Conservation (phyloP, 2,113 vertebrate genomes). For the Laterallus jamaicensis region DNA sequence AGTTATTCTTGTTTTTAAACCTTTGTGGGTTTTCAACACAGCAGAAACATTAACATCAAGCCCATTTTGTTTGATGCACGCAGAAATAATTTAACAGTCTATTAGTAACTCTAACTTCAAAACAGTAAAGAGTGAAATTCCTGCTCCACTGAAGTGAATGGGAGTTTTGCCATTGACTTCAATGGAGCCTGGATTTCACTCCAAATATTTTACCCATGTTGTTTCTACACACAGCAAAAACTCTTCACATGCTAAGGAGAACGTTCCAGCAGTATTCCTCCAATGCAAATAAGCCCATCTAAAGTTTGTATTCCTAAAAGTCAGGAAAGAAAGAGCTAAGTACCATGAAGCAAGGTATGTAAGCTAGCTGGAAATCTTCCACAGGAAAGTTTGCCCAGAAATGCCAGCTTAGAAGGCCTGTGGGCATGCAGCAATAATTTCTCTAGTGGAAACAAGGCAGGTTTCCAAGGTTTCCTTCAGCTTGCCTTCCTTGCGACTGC, state of each 20-base stretch:
- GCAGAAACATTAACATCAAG: constrained; percentile 1
- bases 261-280: constrained; percentile 25
- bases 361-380: not conserved
- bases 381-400: not conserved
- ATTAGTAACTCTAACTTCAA: constrained; percentile 59
- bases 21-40: constrained; percentile 22
- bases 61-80: constrained; percentile 19
- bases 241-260: not conserved
- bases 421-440: not conserved
- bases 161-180: constrained; percentile 55
- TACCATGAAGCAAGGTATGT: not conserved
- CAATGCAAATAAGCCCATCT: not conserved
- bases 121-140: constrained; percentile 50
- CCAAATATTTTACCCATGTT: constrained; percentile 35
- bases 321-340: not conserved
- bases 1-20: constrained; percentile 32
- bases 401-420: not conserved
- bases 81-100: constrained; percentile 49
- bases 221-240: constrained; percentile 32
- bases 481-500: not conserved
- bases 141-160: constrained; percentile 36
- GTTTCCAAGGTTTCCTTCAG: not conserved
- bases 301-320: not conserved
- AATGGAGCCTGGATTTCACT: constrained; percentile 27
- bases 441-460: not conserved